Evolutionary conservation across 2,113 vertebrate genomes (phyloP), one percentile per base, ranked within the genome.

Genomic region (Rhabdornis inornatus): DNA sequence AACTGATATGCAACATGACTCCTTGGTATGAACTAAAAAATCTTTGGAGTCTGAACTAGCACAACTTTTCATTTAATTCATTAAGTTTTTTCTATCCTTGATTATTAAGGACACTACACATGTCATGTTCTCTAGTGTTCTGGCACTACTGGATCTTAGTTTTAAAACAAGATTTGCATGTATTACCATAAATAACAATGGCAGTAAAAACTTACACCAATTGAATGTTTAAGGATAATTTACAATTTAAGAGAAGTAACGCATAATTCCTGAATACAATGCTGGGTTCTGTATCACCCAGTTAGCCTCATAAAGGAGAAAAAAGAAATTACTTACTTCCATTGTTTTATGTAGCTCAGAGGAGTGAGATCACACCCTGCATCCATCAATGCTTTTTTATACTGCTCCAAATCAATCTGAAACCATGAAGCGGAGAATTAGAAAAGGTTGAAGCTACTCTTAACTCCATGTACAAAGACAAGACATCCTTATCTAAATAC

Each of bases 341-440:
- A 99, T 76, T 99, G 99, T 93, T 99, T 99, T 97, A 99, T 99
- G 98, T 99, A 99, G 95, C 97, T 99, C 92, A 99, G 98, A 78
- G 99, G 98, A 94, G 98, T 98, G 49, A 99, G 98, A 96, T 99
- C 99, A 92, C 99, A 99, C 88, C 98, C 98, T 57, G 99, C 98
- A 72, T 99, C 99, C 91, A 74, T 94, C 97, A 99, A 92, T 8
- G 99, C 99, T 95, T 99, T 99, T 97, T 98, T 99, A 81, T 99
- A 99, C 94, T 99, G 99, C 69, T 99, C 99, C 97, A 99, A 91
- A 97, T 99, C 99, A 84, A 97, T 96, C 99, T 99, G 98, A 79
- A 98, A 98, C 90, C 69, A 97, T 10, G n/a, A 96, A 96, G 63
- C 53, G 15, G 60, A 96, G 11, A 94, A 90, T 76, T 83, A 53